These are phyloP conservation scores for Epinephelus lanceolatus DNA, from an alignment of 2,113 vertebrate genomes.

Conservation along the genomic window DNA sequence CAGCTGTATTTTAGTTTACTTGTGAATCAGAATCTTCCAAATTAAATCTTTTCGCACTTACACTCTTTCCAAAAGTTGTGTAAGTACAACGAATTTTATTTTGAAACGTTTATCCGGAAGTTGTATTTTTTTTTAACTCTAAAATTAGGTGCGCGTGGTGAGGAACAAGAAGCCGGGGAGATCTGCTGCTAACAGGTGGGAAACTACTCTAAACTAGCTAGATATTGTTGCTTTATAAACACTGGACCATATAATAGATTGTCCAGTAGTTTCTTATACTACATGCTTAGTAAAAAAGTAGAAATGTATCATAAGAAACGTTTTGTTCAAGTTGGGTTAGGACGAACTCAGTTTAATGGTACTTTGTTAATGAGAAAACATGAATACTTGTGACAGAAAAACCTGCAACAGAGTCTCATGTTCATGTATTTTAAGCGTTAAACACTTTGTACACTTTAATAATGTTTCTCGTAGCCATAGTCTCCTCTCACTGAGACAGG, in stretches of 20 bases:
- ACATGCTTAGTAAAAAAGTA: background rate
- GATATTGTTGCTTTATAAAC: background rate
- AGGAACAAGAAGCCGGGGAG: background rate
- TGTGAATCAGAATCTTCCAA: background rate
- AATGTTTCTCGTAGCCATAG: background rate
- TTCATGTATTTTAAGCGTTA: background rate
- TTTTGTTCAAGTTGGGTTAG: background rate
- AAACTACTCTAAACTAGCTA: background rate
- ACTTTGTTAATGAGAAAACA: background rate
- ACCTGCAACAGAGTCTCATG: too few species aligned
- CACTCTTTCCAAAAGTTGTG: background rate
- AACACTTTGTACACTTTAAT: background rate
- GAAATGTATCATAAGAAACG: fast-evolving
- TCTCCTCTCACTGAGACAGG: background rate
- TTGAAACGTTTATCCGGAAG: constrained; percentile 9
- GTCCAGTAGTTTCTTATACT: background rate
- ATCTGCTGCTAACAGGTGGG: constrained; percentile 29
- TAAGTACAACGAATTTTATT: background rate
- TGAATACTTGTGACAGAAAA: background rate
- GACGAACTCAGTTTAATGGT: background rate
- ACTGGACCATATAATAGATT: fast-evolving
- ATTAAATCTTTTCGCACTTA: too few species aligned
- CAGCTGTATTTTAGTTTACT: background rate
- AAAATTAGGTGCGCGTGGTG: background rate
- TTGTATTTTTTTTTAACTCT: background rate